Evolutionary conservation across 2,888 invertebrate species (phyloP), one percentile per base, ranked within the genome.

Genomic region (Dryobotodes eremita): DNA sequence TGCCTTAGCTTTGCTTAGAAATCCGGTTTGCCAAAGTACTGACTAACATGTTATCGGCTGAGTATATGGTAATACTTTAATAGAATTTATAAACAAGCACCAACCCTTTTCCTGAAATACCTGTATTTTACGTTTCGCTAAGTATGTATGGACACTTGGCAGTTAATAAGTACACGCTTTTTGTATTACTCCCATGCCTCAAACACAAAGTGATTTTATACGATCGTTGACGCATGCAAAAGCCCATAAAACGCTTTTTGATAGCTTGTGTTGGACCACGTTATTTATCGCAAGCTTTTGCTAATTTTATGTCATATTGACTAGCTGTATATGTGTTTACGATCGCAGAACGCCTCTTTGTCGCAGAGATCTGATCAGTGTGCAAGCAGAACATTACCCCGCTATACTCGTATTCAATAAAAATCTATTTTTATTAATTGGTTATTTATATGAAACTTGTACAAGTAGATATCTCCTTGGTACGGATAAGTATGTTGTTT

Each of bases 381-480:
- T 66, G 26, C 31, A 23, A 26, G 10, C 26, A 46, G 36, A 66
- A 42, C 17, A n/a, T 23, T 65, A 36, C 23, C 23, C 10, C 0
- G 53, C 15, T 23, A n/a, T n/a, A n/a, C n/a, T n/a, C n/a, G n/a
- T 55, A 48, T 55, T 31, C 23, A 82, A 66, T n/a, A 42, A 66
- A 57, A 72, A 8, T 17, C 20, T 55, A 46, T 50, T 68, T 36
- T 62, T 6, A 62, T 65, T 68, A 79, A 61, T 31, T 42, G 20
- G 20, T 76, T 62, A 57, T 62, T 70, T 65, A 15, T n/a, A 71
- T 61, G 6, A 57, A 42, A 74, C 23, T 70, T 59, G 11, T 46
- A 72, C 81, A 59, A 83, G 83, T 82, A 76, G 80, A 84, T 82
- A 82, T 89, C 82, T 87, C 89, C 90, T 90, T 90, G 89, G 86